Evolutionary conservation across 2,888 invertebrate genomes (phyloP), one percentile per base, ranked within the genome.

Genomic region (Drosophila ezoana): DNA sequence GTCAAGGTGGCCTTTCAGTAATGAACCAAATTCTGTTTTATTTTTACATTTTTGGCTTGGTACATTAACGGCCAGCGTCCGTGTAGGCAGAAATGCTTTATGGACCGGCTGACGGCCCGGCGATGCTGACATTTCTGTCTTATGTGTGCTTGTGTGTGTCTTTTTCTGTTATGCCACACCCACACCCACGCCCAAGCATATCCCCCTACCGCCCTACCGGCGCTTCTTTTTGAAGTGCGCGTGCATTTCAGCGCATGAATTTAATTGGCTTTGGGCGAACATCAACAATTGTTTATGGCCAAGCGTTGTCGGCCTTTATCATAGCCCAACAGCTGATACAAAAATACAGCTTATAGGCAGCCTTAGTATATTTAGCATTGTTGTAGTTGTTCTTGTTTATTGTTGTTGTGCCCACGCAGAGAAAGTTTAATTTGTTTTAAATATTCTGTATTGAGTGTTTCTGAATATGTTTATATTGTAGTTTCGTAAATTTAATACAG

Each of bases 1-100:
- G 85, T 85, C 87, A 85, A 85, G 84, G 84, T 87, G 78, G 79
- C 69, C 60, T 72, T 69, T 81, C 66, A 85, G 87, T 87, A 82
- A 85, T 85, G 84, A 85, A 87, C 82, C 81, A 85, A 87, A 79
- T 85, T 84, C 76, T 62, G 76, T 62, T 67, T 81, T 84, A 82
- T 83, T 87, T 83, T 86, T 76, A 79, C 60, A 69, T 67, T 68
- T 76, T 63, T 64, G 52, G 65, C 72, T 67, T 76, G 56, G 60
- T 59, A 71, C 83, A 82, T 82, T 82, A 80, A 82, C 68, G 76
- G 53, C 51, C 44, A 51, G 28, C 70, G 64, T 65, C 68, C 59
- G 69, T 64, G 61, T 49, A 63, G 72, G 53, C 79, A 68, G 61
- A 49, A 23, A 67, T 75, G 72, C 78, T 78, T 83, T 83, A 81